Conservation (phyloP, 1,140 invertebrate species). For the Tachypleus tridentatus region DNA sequence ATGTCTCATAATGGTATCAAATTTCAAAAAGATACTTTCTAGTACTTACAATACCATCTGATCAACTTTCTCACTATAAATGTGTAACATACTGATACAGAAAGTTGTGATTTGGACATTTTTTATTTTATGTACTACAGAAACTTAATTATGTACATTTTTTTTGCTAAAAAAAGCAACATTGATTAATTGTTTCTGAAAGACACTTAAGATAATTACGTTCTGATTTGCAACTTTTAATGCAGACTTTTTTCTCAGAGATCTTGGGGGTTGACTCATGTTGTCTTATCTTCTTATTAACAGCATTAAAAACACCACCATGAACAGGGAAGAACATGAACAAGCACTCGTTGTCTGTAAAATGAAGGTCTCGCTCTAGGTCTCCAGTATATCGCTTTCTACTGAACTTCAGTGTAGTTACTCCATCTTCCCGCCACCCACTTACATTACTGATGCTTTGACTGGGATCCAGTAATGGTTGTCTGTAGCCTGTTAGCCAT, state of each 20-base stretch:
- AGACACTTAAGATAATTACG: too few relatives aligned
- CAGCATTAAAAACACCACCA: constrained; percentile 5
- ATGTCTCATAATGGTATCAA: too few relatives aligned
- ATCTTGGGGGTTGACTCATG: constrained; percentile 1
- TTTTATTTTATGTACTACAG: too few relatives aligned
- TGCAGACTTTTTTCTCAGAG: constrained; percentile 1
- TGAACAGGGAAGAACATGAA: constrained; percentile 77
- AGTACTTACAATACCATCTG: too few relatives aligned
- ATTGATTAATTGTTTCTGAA: too few relatives aligned
- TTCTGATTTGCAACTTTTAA: background rate
- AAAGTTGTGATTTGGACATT: too few relatives aligned
- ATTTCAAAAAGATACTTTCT: too few relatives aligned
- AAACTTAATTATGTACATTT: too few relatives aligned
- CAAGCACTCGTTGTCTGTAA: constrained; percentile 65
- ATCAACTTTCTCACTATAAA: too few relatives aligned
- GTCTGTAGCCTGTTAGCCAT: constrained; percentile 48
- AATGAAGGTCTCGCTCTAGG: constrained; percentile 53
- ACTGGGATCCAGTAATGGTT: constrained; percentile 52
- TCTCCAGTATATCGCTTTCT: constrained; percentile 66
- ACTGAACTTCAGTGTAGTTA: constrained; percentile 64
- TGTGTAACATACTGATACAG: too few relatives aligned
- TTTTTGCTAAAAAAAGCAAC: too few relatives aligned
- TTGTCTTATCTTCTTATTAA: constrained; percentile 9
- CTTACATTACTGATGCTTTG: constrained; percentile 61
- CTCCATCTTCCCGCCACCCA: constrained; percentile 57